Percentiles rank a stretch among this genome's conserved stretches.
Evolutionary conservation across 2,888 invertebrate species (phyloP).

Genomic region (Drosophila subquinaria): DNA sequence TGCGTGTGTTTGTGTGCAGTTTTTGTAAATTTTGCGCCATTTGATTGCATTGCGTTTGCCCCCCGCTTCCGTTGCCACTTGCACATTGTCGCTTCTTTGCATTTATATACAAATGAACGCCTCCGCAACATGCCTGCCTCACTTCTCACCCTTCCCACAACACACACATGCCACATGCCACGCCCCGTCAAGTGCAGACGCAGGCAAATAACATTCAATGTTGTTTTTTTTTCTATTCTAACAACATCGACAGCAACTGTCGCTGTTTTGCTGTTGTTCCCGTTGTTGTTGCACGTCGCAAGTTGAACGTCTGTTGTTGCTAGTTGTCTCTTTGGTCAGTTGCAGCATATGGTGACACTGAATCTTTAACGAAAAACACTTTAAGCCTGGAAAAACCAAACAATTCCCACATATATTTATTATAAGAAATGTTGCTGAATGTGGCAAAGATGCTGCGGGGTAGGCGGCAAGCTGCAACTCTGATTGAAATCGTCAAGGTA

Average conservation of each 20-base stretch:
- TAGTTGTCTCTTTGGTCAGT: conserved; percentile 59
- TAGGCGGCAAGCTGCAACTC: conserved; percentile 6
- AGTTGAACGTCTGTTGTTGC: conserved; percentile 27
- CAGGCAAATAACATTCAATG: conserved; percentile 75
- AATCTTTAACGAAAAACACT: conserved; percentile 36
- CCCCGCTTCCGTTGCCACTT: conserved; percentile 52
- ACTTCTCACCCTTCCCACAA: conserved; percentile 17
- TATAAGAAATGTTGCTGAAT: conserved; percentile 4
- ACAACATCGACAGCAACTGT: conserved; percentile 73
- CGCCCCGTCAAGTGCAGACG: conserved; percentile 76
- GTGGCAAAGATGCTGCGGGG: no score
- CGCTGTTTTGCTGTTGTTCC: conserved; percentile 39
- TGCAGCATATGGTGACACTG: conserved; percentile 41
- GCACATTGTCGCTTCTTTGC: conserved; percentile 76
- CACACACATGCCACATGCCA: conserved; percentile 38
- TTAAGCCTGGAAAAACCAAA: neutral
- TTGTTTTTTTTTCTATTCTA: conserved; percentile 48
- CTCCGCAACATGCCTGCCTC: conserved; percentile 54
- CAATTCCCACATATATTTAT: conserved; percentile 9
- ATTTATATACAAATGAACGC: conserved; percentile 81
- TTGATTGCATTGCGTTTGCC: conserved; percentile 74
- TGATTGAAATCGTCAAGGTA: conserved; percentile 65
- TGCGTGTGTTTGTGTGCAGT: conserved; percentile 53
- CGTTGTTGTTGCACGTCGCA: conserved; percentile 41
- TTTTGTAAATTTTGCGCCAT: conserved; percentile 81